Percentiles rank a stretch among this genome's conserved stretches.
These are phyloP conservation scores for Chrysochloris asiatica DNA, from an alignment of 2,113 vertebrate genomes.

Conservation along the genomic window DNA sequence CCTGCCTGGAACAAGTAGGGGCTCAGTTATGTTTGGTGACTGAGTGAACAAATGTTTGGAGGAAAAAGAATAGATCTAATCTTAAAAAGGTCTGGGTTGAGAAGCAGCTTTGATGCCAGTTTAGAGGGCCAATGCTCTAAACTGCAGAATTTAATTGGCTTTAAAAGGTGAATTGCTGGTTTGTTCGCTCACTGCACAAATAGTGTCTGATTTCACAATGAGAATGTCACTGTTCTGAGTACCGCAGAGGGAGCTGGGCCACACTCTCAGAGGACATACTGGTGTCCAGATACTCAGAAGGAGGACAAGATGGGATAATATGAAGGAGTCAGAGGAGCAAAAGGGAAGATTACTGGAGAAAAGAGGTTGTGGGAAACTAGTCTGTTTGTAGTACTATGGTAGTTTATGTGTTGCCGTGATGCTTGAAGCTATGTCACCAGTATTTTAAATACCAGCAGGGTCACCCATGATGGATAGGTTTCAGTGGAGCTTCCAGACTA, in stretches of 20 bases:
- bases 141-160: neutral
- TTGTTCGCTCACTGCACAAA: neutral
- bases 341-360: neutral
- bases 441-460: too few species aligned
- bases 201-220: neutral
- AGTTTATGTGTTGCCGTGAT: too few species aligned
- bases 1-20: neutral
- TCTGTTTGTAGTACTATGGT: too few species aligned
- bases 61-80: neutral
- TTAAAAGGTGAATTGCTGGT: neutral
- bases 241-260: fast-evolving
- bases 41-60: neutral
- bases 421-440: too few species aligned
- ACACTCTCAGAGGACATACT: neutral
- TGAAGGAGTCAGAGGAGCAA: neutral
- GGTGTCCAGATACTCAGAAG: neutral
- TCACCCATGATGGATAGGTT: too few species aligned
- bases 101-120: neutral
- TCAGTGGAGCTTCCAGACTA: too few species aligned
- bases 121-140: neutral
- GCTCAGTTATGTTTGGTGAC: neutral
- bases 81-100: neutral
- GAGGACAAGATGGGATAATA: neutral
- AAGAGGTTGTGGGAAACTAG: too few species aligned
- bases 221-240: neutral